Evolutionary conservation across 2,113 vertebrate species (phyloP).

Genomic region (Dipodomys stephensi): DNA sequence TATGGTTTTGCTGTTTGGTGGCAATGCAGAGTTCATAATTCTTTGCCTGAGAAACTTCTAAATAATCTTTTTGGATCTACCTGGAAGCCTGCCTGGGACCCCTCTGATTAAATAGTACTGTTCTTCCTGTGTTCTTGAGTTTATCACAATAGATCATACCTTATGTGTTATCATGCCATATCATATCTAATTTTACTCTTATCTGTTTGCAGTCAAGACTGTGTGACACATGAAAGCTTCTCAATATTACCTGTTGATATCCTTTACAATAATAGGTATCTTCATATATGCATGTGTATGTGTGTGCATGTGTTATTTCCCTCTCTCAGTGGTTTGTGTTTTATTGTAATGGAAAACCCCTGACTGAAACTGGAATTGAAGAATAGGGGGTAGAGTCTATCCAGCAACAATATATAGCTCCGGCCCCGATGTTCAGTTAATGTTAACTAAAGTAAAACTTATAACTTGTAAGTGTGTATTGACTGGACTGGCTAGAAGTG

Average conservation of each 20-base stretch:
- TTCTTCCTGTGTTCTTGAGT: background rate
- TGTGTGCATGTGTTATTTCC: background rate
- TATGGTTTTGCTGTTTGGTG: background rate
- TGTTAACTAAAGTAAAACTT: background rate
- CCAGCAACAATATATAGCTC: background rate
- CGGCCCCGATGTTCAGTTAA: background rate
- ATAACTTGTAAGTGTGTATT: no score
- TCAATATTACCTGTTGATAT: background rate
- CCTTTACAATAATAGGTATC: background rate
- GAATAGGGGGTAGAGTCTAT: background rate
- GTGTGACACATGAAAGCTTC: background rate
- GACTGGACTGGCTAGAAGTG: background rate
- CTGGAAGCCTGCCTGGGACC: background rate
- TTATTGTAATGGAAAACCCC: background rate
- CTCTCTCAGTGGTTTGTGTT: background rate
- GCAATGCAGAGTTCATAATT: background rate
- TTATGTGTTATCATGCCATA: background rate
- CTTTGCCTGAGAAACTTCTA: constrained; percentile 33
- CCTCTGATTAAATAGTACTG: background rate
- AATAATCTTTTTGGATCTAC: background rate
- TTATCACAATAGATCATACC: background rate
- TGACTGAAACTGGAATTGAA: background rate
- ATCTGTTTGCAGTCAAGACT: background rate
- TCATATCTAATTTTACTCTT: background rate
- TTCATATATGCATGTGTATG: background rate